Conservation (phyloP, 2,113 vertebrate species). For the Phaethornis superciliosus region DNA sequence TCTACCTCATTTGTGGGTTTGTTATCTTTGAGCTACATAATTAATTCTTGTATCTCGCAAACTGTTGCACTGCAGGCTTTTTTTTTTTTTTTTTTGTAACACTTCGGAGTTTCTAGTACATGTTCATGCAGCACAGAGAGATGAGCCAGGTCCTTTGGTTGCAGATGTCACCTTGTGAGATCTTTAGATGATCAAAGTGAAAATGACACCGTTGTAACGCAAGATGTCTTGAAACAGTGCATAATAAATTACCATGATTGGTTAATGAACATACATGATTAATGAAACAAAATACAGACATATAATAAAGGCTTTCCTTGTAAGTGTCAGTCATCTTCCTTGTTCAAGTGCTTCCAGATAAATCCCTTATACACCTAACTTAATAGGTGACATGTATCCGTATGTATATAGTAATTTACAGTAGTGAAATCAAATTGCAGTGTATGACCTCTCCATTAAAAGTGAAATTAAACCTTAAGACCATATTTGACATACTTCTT, state of each 20-base stretch:
- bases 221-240: constrained; percentile 30
- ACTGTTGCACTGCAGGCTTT: not conserved
- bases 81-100: not conserved
- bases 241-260: constrained; percentile 43
- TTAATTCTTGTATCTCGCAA: constrained; percentile 51
- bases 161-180: constrained; percentile 14
- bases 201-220: constrained; percentile 22
- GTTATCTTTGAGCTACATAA: constrained; percentile 36
- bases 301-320: constrained; percentile 26
- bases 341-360: not conserved
- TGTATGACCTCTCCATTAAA: not conserved
- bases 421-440: not conserved
- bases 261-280: constrained; percentile 60
- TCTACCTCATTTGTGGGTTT: constrained; percentile 36
- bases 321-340: constrained; percentile 14
- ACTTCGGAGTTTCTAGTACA: not conserved
- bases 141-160: not conserved
- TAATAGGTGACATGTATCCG: not conserved
- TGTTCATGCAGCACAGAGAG: not conserved
- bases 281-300: constrained; percentile 58
- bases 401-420: not conserved
- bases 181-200: constrained; percentile 58
- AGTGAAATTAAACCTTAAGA: not conserved
- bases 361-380: not conserved
- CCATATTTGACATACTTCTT: not conserved